Conservation (phyloP, 1,140 invertebrate genomes). For the Pseudachorutes palmiensis region DNA sequence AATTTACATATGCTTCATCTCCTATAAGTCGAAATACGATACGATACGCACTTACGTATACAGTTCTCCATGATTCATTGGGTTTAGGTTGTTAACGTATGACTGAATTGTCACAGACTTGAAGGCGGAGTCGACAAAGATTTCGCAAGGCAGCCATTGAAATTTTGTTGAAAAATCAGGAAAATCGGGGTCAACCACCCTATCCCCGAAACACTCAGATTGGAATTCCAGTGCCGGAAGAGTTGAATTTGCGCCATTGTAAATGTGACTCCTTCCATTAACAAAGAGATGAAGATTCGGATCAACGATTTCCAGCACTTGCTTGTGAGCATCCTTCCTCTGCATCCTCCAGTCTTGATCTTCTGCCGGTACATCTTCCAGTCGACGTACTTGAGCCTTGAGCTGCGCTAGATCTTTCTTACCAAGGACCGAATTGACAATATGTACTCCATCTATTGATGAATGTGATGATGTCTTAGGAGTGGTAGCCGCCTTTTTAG, state of each 20-base stretch:
- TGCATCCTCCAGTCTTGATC: no score
- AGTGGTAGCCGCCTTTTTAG: no score
- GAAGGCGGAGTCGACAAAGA: conserved; percentile 51
- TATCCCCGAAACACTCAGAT: background rate
- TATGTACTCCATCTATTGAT: no score
- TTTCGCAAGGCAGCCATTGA: background rate
- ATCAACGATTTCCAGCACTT: background rate
- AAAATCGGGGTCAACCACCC: no score
- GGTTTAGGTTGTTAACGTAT: conserved; percentile 72
- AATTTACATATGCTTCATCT: background rate
- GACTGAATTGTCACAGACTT: conserved; percentile 57
- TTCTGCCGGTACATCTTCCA: no score
- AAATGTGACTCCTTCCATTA: background rate
- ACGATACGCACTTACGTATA: no score
- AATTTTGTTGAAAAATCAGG: background rate
- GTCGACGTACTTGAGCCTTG: no score
- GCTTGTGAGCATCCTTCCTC: no score
- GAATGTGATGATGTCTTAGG: no score
- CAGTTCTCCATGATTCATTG: background rate
- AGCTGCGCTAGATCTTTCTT: no score
- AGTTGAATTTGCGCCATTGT: background rate
- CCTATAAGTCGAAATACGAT: no score
- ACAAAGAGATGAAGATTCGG: background rate
- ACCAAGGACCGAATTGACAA: no score
- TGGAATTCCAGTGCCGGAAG: background rate